phyloP scores from a whole-genome alignment of 2,888 invertebrate genomes.

The Harpalus rubripes region DNA sequence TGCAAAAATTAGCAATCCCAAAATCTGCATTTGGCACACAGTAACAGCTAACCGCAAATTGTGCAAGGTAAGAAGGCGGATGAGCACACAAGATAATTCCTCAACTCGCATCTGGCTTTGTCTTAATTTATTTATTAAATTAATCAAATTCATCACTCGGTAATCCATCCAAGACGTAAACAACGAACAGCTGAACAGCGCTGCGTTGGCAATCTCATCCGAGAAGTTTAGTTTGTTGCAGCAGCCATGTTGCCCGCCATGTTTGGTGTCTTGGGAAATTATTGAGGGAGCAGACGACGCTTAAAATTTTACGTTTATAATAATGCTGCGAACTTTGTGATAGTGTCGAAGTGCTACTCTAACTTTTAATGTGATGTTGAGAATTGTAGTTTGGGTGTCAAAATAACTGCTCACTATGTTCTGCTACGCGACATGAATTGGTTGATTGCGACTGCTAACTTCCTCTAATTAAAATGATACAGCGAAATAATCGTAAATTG shows the following conservation, averaged over 20 bases:
- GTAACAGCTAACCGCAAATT: conserved; percentile 8
- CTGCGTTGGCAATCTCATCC: conserved; percentile 18
- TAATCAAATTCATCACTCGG: conserved; percentile 63
- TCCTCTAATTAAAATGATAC: conserved; percentile 55
- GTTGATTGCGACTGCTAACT: conserved; percentile 42
- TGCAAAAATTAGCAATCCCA: background rate
- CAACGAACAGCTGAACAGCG: conserved; percentile 8
- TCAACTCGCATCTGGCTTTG: conserved; percentile 22
- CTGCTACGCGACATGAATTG: conserved; percentile 30
- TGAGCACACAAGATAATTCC: conserved; percentile 30
- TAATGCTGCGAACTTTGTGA: conserved; percentile 58
- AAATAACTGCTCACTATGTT: conserved; percentile 47
- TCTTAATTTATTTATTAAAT: conserved; percentile 63
- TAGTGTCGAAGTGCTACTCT: conserved; percentile 53
- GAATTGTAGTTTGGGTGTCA: conserved; percentile 48
- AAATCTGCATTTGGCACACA: conserved; percentile 2
- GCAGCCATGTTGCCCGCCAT: conserved; percentile 23
- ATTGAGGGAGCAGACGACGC: conserved; percentile 60
- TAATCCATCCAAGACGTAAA: conserved; percentile 45
- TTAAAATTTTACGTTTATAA: conserved; percentile 61
- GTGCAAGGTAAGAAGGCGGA: background rate
- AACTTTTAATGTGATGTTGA: conserved; percentile 53
- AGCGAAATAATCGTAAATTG: conserved; percentile 49
- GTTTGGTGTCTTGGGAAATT: conserved; percentile 60
- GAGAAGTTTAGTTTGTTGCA: conserved; percentile 30